These are phyloP conservation scores for Nymphalis urticae DNA, from an alignment of 2,888 invertebrate genomes.

Conservation along the genomic window DNA sequence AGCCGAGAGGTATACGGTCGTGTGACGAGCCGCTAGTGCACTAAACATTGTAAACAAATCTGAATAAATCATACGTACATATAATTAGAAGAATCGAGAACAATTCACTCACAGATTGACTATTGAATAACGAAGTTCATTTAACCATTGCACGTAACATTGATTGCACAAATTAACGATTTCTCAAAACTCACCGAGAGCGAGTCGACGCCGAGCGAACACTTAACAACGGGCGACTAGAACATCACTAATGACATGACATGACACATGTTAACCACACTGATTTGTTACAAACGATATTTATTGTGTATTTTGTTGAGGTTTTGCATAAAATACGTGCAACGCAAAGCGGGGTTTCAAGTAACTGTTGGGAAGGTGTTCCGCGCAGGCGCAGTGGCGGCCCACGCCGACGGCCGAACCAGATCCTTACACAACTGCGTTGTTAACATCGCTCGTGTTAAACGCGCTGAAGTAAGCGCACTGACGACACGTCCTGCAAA, in stretches of 20 bases:
- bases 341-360: not conserved
- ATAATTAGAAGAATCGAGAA: constrained; percentile 1
- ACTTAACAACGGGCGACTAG: not conserved
- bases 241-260: constrained; percentile 1
- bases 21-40: too few species aligned
- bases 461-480: not conserved
- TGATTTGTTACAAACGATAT: not conserved
- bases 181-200: constrained; percentile 3
- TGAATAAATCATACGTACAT: not conserved
- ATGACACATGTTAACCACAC: not conserved
- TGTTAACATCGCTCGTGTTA: not conserved
- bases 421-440: constrained; percentile 13
- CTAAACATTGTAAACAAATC: not conserved
- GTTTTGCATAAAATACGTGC: constrained; percentile 10
- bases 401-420: constrained; percentile 10
- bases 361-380: not conserved
- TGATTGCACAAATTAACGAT: constrained; percentile 4
- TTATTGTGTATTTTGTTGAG: constrained; percentile 6
- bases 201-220: not conserved
- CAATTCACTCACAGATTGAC: not conserved
- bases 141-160: not conserved
- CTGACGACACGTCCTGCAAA: not conserved
- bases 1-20: too few species aligned
- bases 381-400: constrained; percentile 22
- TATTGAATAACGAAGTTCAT: constrained; percentile 3